Evolutionary conservation across 2,888 invertebrate genomes (phyloP), one percentile per base, ranked within the genome.

Genomic region (Brachyptera risi): DNA sequence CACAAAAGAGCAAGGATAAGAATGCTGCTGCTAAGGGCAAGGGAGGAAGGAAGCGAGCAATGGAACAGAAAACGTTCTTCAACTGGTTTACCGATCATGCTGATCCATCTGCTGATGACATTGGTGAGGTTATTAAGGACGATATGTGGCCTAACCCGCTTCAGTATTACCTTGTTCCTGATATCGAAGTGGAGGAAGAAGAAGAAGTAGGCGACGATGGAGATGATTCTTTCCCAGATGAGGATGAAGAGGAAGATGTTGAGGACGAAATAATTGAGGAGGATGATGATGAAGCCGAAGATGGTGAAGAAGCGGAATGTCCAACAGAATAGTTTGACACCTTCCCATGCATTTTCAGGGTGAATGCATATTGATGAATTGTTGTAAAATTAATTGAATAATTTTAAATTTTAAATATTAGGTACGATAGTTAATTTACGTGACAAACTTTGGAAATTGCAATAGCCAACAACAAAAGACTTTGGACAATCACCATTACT

Each of bases 61-160:
- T 85, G 51, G 82, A 84, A 68, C 83, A 84, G 68, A 84, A 86
- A 70, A 86, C 89, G 56, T 92, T 92, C 76, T 92, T 92, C 73
- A 82, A 85, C 67, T 92, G 92, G 92, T 89, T 90, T 71, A 81
- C 82, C 68, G 88, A 91, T 73, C 87, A 88, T 70, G 83, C 84
- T 37, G 91, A 91, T 75, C 90, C 92, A 3, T 86, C 86, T 56
- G 86, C 86, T 65, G 92, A 92, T 76, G 91, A 92, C 72, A 86
- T 93, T 70, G 92, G 91, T 44, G 92, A 93, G 76, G 80, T 80
- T 63, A 86, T 90, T 68, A 92, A 92, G 76, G 92, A 93, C 73
- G 92, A 92, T 73, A 82, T 92, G 73, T 92, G 90, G 90, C 86
- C 88, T 56, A 92, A 92, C 77, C 92, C 92, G 49, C 79, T 83